Evolutionary conservation across 1,140 invertebrate genomes (phyloP).

Genomic region (Teleopsis dalmanni): DNA sequence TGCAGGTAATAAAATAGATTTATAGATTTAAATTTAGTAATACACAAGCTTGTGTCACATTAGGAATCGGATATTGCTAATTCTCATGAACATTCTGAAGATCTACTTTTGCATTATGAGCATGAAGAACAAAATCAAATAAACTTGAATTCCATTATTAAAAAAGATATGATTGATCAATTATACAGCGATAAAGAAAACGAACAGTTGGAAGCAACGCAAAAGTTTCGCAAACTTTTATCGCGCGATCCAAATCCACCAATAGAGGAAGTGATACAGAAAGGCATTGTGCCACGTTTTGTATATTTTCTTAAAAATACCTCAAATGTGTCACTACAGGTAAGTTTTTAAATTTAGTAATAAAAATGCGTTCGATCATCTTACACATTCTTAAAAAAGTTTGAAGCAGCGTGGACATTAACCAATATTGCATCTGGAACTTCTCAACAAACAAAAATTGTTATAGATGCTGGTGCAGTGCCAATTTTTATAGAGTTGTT

Average conservation of each 20-base stretch:
- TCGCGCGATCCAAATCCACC: slow-evolving; percentile 95
- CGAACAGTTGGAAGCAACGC: slow-evolving; percentile 81
- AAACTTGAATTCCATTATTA: slow-evolving; percentile 1
- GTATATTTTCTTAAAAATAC: slow-evolving; percentile 86
- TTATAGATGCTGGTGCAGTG: slow-evolving; percentile 90
- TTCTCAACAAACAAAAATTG: slow-evolving; percentile 83
- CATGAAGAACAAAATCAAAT: not conserved
- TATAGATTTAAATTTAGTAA: not conserved
- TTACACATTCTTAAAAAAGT: slow-evolving; percentile 51
- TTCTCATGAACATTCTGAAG: too few relatives aligned
- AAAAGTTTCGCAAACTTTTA: slow-evolving; percentile 90
- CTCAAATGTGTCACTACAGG: slow-evolving; percentile 77
- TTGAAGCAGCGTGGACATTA: slow-evolving; percentile 96
- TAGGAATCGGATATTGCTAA: slow-evolving; percentile 42
- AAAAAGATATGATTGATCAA: slow-evolving; percentile 68
- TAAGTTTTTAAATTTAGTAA: slow-evolving; percentile 6
- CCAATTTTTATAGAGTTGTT: slow-evolving; percentile 84
- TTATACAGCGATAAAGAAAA: slow-evolving; percentile 74
- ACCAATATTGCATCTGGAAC: slow-evolving; percentile 98
- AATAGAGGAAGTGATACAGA: slow-evolving; percentile 96
- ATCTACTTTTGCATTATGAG: too few relatives aligned
- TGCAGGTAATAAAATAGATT: slow-evolving; percentile 15
- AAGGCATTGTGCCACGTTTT: slow-evolving; percentile 92
- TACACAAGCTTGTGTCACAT: not conserved
- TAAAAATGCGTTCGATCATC: not conserved